These are phyloP conservation scores for Villa cingulata DNA, from an alignment of 2,888 invertebrate species.

Conservation along the genomic window DNA sequence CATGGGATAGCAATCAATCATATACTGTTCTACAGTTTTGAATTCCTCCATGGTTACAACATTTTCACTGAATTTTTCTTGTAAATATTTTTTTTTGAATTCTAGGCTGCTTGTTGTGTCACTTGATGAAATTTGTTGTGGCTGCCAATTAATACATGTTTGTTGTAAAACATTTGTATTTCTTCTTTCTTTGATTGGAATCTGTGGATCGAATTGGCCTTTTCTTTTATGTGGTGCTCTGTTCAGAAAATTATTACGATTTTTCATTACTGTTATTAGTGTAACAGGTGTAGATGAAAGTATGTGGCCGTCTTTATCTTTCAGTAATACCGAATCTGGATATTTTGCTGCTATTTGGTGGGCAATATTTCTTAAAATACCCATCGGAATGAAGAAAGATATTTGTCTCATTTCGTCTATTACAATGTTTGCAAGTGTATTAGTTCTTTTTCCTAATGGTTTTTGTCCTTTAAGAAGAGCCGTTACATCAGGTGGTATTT, in stretches of 20 bases:
- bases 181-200: background rate
- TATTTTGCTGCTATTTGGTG: background rate
- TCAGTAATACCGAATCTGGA: background rate
- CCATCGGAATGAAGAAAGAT: background rate
- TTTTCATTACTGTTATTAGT: background rate
- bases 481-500: background rate
- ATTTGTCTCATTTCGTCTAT: background rate
- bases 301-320: background rate
- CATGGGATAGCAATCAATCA: no score
- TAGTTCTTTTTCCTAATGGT: background rate
- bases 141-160: background rate
- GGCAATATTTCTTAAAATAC: background rate
- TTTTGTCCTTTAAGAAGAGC: background rate
- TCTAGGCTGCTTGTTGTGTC: no score
- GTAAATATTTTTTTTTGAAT: no score
- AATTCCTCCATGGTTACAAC: no score
- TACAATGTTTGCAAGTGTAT: background rate
- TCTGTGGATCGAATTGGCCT: background rate
- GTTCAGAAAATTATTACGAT: background rate
- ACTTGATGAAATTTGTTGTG: no score
- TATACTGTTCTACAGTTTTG: no score
- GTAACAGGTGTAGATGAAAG: background rate
- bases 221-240: background rate
- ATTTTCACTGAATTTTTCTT: no score
- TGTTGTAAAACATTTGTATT: background rate